A percentile compares a stretch with the other conserved stretches of the same genome.
Evolutionary conservation across 2,888 invertebrate species (phyloP).

Genomic region (Nymphalis polychloros): DNA sequence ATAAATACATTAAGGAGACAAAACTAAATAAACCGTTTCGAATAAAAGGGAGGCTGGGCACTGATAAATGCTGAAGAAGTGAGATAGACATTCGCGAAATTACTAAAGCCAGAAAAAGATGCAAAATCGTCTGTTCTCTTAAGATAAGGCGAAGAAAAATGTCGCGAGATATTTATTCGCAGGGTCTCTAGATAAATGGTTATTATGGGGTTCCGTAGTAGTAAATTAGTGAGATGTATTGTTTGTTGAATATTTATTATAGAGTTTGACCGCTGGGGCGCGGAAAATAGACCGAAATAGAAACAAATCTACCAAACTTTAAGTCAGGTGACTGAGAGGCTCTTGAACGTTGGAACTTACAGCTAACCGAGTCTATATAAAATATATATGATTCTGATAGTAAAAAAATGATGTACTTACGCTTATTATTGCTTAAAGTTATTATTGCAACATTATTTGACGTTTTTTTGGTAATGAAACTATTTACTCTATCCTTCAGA

Average conservation of each 20-base stretch:
- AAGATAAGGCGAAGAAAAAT: constrained; percentile 80
- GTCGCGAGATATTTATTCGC: constrained; percentile 75
- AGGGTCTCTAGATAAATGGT: constrained; percentile 72
- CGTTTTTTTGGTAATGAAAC: too few relatives aligned
- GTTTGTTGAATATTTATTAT: constrained; percentile 76
- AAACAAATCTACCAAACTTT: constrained; percentile 14
- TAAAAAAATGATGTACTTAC: too few relatives aligned
- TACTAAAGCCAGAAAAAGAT: constrained; percentile 47
- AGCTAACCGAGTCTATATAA: too few relatives aligned
- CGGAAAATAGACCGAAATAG: constrained; percentile 31
- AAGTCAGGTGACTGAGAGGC: constrained; percentile 13
- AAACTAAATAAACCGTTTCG: constrained; percentile 77
- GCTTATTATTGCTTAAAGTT: too few relatives aligned
- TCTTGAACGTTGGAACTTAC: too few relatives aligned
- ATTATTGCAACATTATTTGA: too few relatives aligned
- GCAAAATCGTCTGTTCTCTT: constrained; percentile 62
- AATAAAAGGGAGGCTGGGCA: constrained; percentile 57
- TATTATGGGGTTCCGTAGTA: constrained; percentile 74
- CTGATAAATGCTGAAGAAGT: constrained; percentile 60
- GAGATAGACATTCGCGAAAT: constrained; percentile 45
- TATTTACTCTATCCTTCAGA: too few relatives aligned
- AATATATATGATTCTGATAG: too few relatives aligned
- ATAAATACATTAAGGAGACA: constrained; percentile 73
- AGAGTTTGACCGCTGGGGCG: constrained; percentile 44
- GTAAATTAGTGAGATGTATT: constrained; percentile 80